Evolutionary conservation across 2,113 vertebrate genomes (phyloP).

Genomic region (Cervus canadensis): DNA sequence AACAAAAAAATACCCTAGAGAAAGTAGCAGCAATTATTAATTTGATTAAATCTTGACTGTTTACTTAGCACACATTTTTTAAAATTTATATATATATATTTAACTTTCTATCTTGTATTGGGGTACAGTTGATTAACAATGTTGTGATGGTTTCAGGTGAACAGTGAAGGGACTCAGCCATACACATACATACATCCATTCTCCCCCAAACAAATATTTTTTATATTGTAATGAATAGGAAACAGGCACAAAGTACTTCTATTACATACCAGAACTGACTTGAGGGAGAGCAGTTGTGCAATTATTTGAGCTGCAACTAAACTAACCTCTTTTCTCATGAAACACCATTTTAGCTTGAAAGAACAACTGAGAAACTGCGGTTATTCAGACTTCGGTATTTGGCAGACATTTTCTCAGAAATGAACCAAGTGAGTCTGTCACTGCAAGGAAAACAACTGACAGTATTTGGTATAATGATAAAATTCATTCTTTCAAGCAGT

Average conservation of each 20-base stretch:
- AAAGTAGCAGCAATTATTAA: not conserved
- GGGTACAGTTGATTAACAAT: not conserved
- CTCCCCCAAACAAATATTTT: not conserved
- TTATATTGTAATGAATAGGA: not conserved
- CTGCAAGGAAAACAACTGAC: not conserved
- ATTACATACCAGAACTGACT: not conserved
- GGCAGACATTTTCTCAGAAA: slow-evolving; percentile 9
- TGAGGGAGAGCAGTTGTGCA: not conserved
- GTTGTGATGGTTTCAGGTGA: not conserved
- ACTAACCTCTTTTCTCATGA: not conserved
- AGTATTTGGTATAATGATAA: not conserved
- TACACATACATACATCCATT: not conserved
- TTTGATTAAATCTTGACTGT: not conserved
- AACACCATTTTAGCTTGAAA: not conserved
- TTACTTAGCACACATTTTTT: not conserved
- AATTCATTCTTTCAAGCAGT: not conserved
- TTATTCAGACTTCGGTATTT: not conserved
- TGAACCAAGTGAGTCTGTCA: not conserved
- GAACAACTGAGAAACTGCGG: not conserved
- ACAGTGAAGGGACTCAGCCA: not conserved
- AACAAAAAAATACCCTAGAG: not conserved
- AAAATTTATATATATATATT: not conserved
- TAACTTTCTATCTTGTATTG: not conserved
- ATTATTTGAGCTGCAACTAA: not conserved
- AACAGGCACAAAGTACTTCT: not conserved